Conservation (phyloP, 2,113 vertebrate species). For the Callospermophilus lateralis region DNA sequence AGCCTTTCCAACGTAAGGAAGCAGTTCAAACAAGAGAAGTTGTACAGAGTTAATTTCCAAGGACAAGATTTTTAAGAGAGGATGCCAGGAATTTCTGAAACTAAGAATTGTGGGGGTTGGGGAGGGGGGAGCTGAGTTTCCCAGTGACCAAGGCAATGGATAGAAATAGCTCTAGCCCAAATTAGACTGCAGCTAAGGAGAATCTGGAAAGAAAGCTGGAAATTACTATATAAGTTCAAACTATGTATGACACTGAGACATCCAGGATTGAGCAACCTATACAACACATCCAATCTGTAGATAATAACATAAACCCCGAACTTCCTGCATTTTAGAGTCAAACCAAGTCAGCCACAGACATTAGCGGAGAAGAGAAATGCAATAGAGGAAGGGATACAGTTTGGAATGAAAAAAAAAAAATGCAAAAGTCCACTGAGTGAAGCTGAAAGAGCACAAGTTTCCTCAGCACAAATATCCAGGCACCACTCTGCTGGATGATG, state of each 20-base stretch:
- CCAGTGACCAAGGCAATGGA: not conserved
- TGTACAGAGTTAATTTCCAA: not conserved
- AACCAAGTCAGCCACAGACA: not conserved
- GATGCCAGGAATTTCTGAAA: not conserved
- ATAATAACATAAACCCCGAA: conserved; percentile 19
- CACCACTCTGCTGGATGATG: not conserved
- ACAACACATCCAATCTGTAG: not conserved
- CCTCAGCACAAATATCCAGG: not conserved
- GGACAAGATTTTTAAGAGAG: not conserved
- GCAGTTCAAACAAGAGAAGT: not conserved
- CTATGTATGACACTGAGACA: not conserved
- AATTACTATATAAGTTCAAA: conserved; percentile 56
- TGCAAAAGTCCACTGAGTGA: not conserved
- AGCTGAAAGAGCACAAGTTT: not conserved
- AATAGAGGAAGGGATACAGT: not conserved
- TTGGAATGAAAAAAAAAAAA: not conserved
- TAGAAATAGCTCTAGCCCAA: conserved; percentile 46
- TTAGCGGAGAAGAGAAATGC: not conserved
- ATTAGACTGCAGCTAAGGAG: conserved; percentile 9
- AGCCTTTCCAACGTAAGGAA: conserved; percentile 21
- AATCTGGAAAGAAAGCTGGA: not conserved
- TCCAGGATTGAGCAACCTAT: not conserved
- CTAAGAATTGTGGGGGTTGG: not conserved
- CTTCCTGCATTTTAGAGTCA: not conserved
- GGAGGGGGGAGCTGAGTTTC: not conserved